Percentiles rank a stretch among this genome's conserved stretches.
These are phyloP conservation scores for Bhutanitis thaidina DNA, from an alignment of 2,888 invertebrate species.

Conservation along the genomic window DNA sequence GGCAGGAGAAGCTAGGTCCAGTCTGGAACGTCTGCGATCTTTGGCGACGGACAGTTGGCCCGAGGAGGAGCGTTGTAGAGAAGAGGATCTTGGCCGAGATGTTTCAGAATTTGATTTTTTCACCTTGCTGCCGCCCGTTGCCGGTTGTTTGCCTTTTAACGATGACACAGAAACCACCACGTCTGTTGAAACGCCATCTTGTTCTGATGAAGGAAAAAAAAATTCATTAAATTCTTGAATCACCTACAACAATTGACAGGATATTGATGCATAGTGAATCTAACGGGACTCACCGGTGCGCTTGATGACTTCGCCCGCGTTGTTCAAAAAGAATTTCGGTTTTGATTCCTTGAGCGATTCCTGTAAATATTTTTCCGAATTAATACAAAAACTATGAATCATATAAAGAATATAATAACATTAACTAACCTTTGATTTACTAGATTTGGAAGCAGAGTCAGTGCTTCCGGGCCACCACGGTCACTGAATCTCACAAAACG, in stretches of 20 bases:
- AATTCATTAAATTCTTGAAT: neutral
- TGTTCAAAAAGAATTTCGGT: constrained; percentile 73
- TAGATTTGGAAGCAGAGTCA: constrained; percentile 77
- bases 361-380: constrained; percentile 30
- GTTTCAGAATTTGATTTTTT: constrained; percentile 71
- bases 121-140: constrained; percentile 66
- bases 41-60: constrained; percentile 57
- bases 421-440: constrained; percentile 64
- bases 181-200: constrained; percentile 61
- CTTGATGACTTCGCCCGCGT: constrained; percentile 74
- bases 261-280: too few relatives aligned
- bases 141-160: constrained; percentile 73
- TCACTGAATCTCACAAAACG: constrained; percentile 82
- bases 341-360: constrained; percentile 71
- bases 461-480: constrained; percentile 80
- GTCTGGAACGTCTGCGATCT: constrained; percentile 64
- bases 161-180: constrained; percentile 68
- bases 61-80: constrained; percentile 67
- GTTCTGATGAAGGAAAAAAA: constrained; percentile 39
- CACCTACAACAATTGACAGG: too few relatives aligned
- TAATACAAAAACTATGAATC: too few relatives aligned
- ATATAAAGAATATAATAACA: too few relatives aligned
- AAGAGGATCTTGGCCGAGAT: constrained; percentile 62
- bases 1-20: constrained; percentile 63
- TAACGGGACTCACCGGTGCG: constrained; percentile 57